phyloP scores from a whole-genome alignment of 2,888 invertebrate species.

The Ectobius pallidus region DNA sequence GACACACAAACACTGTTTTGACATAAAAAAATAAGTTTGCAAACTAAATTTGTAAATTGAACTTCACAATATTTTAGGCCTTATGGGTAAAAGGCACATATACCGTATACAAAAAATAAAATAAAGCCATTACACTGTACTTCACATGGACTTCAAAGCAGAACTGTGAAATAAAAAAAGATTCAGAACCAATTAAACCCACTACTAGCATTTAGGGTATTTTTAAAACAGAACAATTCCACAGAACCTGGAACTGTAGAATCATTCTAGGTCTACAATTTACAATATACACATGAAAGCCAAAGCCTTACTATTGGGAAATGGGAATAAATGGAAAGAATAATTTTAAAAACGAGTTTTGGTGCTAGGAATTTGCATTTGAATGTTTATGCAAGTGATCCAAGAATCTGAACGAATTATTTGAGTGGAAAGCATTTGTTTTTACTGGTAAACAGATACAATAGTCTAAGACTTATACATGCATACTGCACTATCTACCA shows the following conservation, averaged over 20 bases:
- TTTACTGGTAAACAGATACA: slow-evolving; percentile 43
- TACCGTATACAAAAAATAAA: slow-evolving; percentile 24
- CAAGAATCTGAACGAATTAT: slow-evolving; percentile 29
- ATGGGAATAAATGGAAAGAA: slow-evolving; percentile 21
- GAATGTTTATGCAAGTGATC: slow-evolving; percentile 20
- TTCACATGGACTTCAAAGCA: neutral
- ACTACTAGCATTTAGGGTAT: neutral
- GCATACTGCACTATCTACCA: slow-evolving; percentile 41
- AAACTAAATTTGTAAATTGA: slow-evolving; percentile 29
- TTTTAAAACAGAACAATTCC: neutral
- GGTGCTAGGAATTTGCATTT: slow-evolving; percentile 22
- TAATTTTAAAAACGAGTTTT: slow-evolving; percentile 20
- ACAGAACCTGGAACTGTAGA: neutral
- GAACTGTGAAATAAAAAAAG: neutral
- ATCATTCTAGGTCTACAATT: neutral
- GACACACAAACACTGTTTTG: slow-evolving; percentile 25
- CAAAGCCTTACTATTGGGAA: neutral
- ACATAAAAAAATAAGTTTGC: slow-evolving; percentile 30
- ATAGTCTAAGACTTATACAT: slow-evolving; percentile 41
- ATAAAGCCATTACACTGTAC: neutral
- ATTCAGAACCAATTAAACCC: no score
- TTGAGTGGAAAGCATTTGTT: slow-evolving; percentile 40
- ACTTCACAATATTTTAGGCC: slow-evolving; percentile 32
- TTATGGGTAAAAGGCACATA: slow-evolving; percentile 33
- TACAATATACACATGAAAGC: slow-evolving; percentile 7